Conservation (phyloP, 1,140 invertebrate species). For the Panagrolaimus sp. region DNA sequence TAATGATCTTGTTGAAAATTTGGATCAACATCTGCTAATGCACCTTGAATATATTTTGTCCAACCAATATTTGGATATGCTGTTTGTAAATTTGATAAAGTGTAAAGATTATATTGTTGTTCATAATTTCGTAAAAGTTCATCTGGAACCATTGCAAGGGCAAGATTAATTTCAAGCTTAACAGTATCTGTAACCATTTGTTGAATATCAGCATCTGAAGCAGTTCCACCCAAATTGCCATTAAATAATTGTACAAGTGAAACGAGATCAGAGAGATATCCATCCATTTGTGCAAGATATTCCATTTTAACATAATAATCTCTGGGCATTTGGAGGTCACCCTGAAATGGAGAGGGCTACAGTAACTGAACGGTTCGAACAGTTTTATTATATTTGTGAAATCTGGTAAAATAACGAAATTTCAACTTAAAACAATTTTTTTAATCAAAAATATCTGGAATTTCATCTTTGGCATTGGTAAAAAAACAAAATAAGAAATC, state of each 20-base stretch:
- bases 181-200: constrained; percentile 25
- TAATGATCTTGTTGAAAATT: constrained; percentile 21
- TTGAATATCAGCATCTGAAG: constrained; percentile 4
- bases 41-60: constrained; percentile 25
- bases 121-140: constrained; percentile 44
- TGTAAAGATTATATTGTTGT: constrained; percentile 44
- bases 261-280: constrained; percentile 20
- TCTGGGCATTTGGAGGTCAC: constrained; percentile 25
- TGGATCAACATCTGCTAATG: constrained; percentile 11
- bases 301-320: constrained; percentile 44
- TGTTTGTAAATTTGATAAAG: constrained; percentile 15
- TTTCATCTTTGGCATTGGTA: no score
- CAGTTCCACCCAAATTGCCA: background rate
- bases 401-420: no score
- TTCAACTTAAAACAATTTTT: no score
- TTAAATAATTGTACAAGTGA: constrained; percentile 20
- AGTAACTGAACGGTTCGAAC: no score
- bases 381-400: no score
- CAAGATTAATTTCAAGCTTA: constrained; percentile 36
- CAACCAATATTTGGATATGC: constrained; percentile 34
- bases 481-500: no score
- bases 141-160: constrained; percentile 39
- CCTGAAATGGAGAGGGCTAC: background rate
- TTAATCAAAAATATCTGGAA: no score
- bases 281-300: constrained; percentile 30